Percentiles rank a stretch among this genome's conserved stretches.
These are phyloP conservation scores for Eurytoma californica DNA, from an alignment of 2,888 invertebrate species.

Conservation along the genomic window DNA sequence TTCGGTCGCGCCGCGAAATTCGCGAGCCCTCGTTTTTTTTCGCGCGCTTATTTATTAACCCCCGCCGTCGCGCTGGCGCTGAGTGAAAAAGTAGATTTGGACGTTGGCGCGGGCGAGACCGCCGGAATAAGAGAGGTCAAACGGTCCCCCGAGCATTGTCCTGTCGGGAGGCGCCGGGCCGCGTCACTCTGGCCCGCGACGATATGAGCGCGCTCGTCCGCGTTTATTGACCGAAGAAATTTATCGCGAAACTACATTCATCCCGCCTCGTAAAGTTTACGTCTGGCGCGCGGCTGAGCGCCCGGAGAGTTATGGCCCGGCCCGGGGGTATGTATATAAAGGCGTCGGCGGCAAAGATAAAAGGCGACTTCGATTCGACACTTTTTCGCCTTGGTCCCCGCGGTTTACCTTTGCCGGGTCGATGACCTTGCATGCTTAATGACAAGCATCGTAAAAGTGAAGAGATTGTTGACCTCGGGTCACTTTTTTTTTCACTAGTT, in stretches of 20 bases:
- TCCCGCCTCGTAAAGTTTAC: constrained; percentile 64
- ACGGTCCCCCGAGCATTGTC: constrained; percentile 24
- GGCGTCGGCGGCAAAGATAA: background rate
- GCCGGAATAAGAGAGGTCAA: constrained; percentile 13
- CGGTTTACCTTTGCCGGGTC: background rate
- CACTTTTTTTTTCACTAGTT: no score
- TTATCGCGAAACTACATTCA: constrained; percentile 65
- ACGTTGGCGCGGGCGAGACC: constrained; percentile 17
- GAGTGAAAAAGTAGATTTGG: constrained; percentile 45
- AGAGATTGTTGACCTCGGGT: no score
- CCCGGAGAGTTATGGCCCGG: constrained; percentile 42
- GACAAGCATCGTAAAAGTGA: constrained; percentile 13
- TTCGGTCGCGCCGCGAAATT: background rate
- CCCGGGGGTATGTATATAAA: constrained; percentile 6
- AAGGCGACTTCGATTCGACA: constrained; percentile 21
- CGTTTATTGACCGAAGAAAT: constrained; percentile 62
- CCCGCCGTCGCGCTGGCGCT: constrained; percentile 1
- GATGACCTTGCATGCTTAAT: constrained; percentile 7
- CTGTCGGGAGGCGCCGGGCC: constrained; percentile 14
- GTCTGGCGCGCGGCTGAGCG: constrained; percentile 57
- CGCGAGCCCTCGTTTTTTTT: background rate
- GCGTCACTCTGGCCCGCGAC: constrained; percentile 52
- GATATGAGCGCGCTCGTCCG: constrained; percentile 30
- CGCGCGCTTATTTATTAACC: constrained; percentile 50
- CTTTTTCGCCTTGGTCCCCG: background rate